Base-by-base conservation (phyloP, 2,113 vertebrate species). In the Picathartes gymnocephalus region DNA sequence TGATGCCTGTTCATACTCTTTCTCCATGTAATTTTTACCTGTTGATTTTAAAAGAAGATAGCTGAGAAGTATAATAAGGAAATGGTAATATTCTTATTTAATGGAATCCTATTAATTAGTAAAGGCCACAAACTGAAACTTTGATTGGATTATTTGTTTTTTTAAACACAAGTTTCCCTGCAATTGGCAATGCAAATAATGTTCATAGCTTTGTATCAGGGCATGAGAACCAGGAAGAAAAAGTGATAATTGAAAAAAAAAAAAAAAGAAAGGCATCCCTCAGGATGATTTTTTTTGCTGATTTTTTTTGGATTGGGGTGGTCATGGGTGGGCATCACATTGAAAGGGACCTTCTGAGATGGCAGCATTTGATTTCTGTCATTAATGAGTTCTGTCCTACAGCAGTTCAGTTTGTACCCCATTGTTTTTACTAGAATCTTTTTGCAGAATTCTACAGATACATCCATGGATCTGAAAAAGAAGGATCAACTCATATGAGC, bases 41-140 rank as follows among this genome's bases (percentile, higher is more conserved):
- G 51, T 93, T 82, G 80, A 48, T 94, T 88, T 93, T 51, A 86
- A 93, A 82, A 89, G 61, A 56, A 88, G 64, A n/a, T 54, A 42
- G 16, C 85, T 73, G 81, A 94, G 48, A 65, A 47, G 8, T 33
- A 9, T n/a, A 70, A 60, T 51, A 71, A 93, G 33, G 48, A 73
- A 88, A 80, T 44, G 15, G 21, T 48, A 57, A 50, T 91, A 35
- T 31, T 54, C 20, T 8, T 48, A 54, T 69, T 81, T 77, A 86
- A 88, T 73, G 39, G 27, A 73, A 15, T 33, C 12, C 20, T 79
- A 11, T 86, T 86, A 80, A 82, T 82, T 82, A 93, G 45, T 23
- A 44, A 40, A 91, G 72, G 44, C 68, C 51, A 77, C 47, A 83
- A 62, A 30, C 31, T 14, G 44, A 79, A 81, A 54, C 57, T 79